Base-by-base conservation (phyloP, 2,797 vertebrate species). In the Arctocebus calabarensis region DNA sequence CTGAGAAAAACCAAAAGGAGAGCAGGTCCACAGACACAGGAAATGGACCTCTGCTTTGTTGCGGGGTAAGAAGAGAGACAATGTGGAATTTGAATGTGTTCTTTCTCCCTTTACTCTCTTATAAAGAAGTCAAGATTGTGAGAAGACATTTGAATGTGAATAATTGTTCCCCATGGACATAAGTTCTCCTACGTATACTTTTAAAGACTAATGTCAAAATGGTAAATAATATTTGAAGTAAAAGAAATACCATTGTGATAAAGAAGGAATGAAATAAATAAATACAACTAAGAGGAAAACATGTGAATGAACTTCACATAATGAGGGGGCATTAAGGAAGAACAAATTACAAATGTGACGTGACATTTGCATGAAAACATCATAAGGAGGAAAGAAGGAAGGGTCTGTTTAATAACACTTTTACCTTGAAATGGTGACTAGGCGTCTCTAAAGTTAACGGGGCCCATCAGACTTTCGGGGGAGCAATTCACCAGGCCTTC, bases 311-410 rank as follows among this genome's bases (percentile, higher is more conserved):
- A 70, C 61, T 52, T 59, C 61, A 86, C 37, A 66, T 45, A 83
- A 89, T 32, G 22, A 43, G 9, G 32, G 22, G 17, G 71, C 92
- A 83, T 83, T 55, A 86, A 83, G 23, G 20, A 40, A 16, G n/a
- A 73, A 55, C 61, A 45, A 92, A 73, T 82, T 85, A 89, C 57
- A 94, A 81, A 91, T 55, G 45, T 61, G 37, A 92, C 40, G 86
- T 78, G 45, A 92, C 89, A 77, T 86, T 55, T 84, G 37, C 86
- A 20, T 66, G 70, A 87, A 91, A 64, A 70, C 20, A 71, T 61
- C 37, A 59, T 7, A 57, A 88, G 66, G 78, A 90, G 64, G 32
- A 66, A 83, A 87, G 66, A 89, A 32, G 62, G 34, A 82, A 77
- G 62, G 71, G 84, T 77, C 57, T 81, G 45, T 32, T 88, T 70